These are phyloP conservation scores for Lamproptera curius DNA, from an alignment of 2,888 invertebrate genomes.

Conservation along the genomic window DNA sequence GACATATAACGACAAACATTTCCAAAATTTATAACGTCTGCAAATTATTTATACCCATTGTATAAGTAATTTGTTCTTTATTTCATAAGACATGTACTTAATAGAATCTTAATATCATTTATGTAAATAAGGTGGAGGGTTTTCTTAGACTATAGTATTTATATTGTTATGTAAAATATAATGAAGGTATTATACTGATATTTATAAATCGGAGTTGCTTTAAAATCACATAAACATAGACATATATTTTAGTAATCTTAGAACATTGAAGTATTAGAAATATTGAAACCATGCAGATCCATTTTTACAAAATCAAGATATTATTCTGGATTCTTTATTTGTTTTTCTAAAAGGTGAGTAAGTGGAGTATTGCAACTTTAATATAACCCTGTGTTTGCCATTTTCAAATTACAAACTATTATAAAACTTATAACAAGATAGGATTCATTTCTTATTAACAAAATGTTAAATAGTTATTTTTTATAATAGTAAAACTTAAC, in stretches of 20 bases:
- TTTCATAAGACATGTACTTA: background rate
- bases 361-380: too few relatives aligned
- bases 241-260: conserved; percentile 5
- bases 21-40: conserved; percentile 74
- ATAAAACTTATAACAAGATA: too few relatives aligned
- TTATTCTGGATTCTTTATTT: too few relatives aligned
- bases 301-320: too few relatives aligned
- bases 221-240: background rate
- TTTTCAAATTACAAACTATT: too few relatives aligned
- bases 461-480: too few relatives aligned
- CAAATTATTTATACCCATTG: conserved; percentile 28
- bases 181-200: conserved; percentile 11
- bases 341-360: too few relatives aligned
- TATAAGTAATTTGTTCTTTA: conserved; percentile 28
- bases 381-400: too few relatives aligned
- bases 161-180: conserved; percentile 22
- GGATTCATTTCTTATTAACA: too few relatives aligned
- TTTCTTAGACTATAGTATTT: conserved; percentile 36
- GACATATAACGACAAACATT: conserved; percentile 62
- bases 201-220: conserved; percentile 4
- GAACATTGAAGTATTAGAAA: background rate
- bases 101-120: conserved; percentile 29
- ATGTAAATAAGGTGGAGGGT: conserved; percentile 58
- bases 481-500: too few relatives aligned
- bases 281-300: too few relatives aligned